Conservation (phyloP, 2,113 vertebrate genomes). For the Chascanopsetta lugubris region DNA sequence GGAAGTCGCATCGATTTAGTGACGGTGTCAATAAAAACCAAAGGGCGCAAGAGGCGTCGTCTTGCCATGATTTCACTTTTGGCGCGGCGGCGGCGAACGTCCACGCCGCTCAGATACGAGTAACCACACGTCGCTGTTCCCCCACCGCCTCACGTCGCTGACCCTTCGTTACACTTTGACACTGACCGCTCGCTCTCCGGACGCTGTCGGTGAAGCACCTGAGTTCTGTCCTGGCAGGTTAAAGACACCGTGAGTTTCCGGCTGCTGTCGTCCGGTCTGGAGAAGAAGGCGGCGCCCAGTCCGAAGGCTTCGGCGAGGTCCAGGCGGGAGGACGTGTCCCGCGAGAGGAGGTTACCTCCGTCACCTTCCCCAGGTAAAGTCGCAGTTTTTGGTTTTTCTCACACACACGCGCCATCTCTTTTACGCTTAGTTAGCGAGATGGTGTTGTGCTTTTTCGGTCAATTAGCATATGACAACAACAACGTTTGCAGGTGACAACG, state of each 20-base stretch:
- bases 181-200: not conserved
- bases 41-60: conserved; percentile 18
- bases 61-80: conserved; percentile 18
- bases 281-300: conserved; percentile 64
- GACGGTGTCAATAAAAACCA: not conserved
- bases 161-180: not conserved
- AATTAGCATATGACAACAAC: too few species aligned
- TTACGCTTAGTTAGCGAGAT: too few species aligned
- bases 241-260: conserved; percentile 84
- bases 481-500: too few species aligned
- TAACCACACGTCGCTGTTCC: not conserved
- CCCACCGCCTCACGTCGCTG: conserved; percentile 1
- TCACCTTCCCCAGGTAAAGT: conserved; percentile 78
- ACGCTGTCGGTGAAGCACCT: conserved; percentile 3
- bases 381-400: not conserved
- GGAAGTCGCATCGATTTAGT: conserved; percentile 4
- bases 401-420: too few species aligned
- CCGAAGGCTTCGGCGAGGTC: conserved; percentile 28
- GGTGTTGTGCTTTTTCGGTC: too few species aligned
- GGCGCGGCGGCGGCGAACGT: conserved; percentile 26
- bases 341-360: conserved; percentile 66
- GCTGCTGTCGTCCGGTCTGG: conserved; percentile 76
- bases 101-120: conserved; percentile 21
- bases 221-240: conserved; percentile 66
- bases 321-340: conserved; percentile 48